Evolutionary conservation across 1,140 invertebrate species (phyloP), one percentile per base, ranked within the genome.

Genomic region (Drosophila tristis): DNA sequence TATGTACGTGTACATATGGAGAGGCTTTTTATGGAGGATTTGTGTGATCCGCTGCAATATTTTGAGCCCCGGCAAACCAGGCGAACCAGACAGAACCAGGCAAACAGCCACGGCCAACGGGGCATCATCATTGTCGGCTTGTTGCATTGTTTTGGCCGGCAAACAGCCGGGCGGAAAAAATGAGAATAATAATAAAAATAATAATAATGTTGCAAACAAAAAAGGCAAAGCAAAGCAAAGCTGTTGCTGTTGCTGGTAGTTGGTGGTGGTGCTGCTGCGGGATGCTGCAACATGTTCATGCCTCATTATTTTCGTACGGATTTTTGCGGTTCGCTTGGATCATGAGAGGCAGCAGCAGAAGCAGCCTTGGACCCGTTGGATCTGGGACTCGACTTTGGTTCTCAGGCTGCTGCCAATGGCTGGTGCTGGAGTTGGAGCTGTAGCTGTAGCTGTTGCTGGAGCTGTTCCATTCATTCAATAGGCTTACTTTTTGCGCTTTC

Each of bases 11-110:
- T 44, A 50, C 49, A 62, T 54, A 54, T 66, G 20, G 39, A 56
- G 45, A 60, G 63, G 44, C 51, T 81, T 81, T 90, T 90, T 90
- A 90, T 90, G 82, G 87, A 74, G 78, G 87, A 90, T 90, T 90
- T 90, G 87, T 90, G 87, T 90, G 87, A 90, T 90, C 81, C 73
- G 81, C 75, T 90, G 87, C 87, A 90, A 90, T 90, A 84, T 78
- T 85, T 76, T 79, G 79, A 80, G 78, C 61, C 35, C 35, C 62
- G 26, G 50, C 51, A 39, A 39, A 39, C 11, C 35, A 39, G 35
- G 4, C 11, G 35, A 39, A 29, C 26, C 26, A 29, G 26, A 5
- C 26, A 29, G 7, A 13, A 13, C 11, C 35, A 4, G 4, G 31
- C 11, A 13, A 39, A 4, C 64, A 49, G 55, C 47, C 29, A 63